These are phyloP conservation scores for Erinaceus europaeus DNA, from an alignment of 2,113 vertebrate species.

Conservation along the genomic window DNA sequence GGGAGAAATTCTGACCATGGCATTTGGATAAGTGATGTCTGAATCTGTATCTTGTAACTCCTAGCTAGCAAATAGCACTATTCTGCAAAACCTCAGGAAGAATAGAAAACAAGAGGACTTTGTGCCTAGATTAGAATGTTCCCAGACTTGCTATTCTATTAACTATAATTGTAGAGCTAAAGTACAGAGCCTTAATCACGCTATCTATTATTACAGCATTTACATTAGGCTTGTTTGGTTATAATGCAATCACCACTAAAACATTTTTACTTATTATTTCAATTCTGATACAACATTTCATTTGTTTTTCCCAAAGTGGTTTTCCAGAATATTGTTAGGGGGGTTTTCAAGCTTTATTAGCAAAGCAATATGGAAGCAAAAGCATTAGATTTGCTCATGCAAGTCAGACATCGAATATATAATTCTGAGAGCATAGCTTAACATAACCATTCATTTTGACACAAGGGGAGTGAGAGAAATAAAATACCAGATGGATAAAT, in stretches of 20 bases:
- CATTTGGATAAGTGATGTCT: not conserved
- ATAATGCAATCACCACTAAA: not conserved
- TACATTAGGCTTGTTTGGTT: not conserved
- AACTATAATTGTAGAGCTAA: not conserved
- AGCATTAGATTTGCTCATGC: constrained; percentile 51
- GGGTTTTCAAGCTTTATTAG: constrained; percentile 51
- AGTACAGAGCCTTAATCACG: not conserved
- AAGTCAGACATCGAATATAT: not conserved
- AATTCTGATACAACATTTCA: not conserved
- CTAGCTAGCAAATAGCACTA: not conserved
- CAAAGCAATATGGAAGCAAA: constrained; percentile 51
- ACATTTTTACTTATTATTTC: not conserved
- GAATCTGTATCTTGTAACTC: not conserved
- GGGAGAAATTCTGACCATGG: not conserved
- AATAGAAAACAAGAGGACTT: not conserved
- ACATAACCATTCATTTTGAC: constrained; percentile 58
- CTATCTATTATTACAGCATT: not conserved
- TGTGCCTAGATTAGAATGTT: fast-evolving
- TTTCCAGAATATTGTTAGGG: not conserved
- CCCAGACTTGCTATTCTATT: not conserved
- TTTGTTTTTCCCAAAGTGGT: constrained; percentile 12
- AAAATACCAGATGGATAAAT: constrained; percentile 63
- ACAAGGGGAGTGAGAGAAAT: constrained; percentile 26
- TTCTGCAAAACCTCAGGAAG: not conserved
- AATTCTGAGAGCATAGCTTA: constrained; percentile 32